A percentile compares a stretch with the other conserved stretches of the same genome.
phyloP scores from a whole-genome alignment of 2,888 invertebrate genomes.

The Mythimna ferrago region DNA sequence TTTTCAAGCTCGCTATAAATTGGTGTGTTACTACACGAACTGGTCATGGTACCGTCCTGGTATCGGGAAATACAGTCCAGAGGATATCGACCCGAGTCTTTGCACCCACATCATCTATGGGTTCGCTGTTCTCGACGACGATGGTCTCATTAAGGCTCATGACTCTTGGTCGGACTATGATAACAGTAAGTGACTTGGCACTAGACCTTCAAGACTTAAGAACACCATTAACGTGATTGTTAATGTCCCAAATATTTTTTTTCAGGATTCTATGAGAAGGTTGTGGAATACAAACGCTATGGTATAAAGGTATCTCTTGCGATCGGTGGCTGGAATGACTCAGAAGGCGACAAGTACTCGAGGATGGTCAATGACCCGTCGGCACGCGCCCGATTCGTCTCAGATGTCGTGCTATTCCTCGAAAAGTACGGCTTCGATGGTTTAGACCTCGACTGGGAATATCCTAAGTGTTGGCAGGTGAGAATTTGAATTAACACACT shows the following conservation, averaged over 20 bases:
- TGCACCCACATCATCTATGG: constrained; percentile 98
- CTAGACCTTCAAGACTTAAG: not conserved
- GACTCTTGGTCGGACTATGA: constrained; percentile 98
- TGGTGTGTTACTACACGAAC: constrained; percentile 98
- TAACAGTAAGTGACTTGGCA: constrained; percentile 91
- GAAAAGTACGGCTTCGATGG: constrained; percentile 96
- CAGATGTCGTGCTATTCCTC: constrained; percentile 94
- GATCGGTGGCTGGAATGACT: constrained; percentile 99
- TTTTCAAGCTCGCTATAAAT: constrained; percentile 93
- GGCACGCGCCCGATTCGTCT: constrained; percentile 94
- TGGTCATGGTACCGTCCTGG: constrained; percentile 98
- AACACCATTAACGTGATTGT: not conserved
- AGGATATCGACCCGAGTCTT: constrained; percentile 95
- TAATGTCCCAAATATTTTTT: constrained; percentile 60
- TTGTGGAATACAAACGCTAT: constrained; percentile 94
- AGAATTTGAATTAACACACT: not conserved
- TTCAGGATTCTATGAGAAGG: constrained; percentile 95
- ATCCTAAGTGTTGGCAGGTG: constrained; percentile 96
- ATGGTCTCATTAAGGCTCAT: constrained; percentile 95
- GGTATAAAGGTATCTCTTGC: constrained; percentile 96
- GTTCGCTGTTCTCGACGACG: constrained; percentile 97
- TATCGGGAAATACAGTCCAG: constrained; percentile 95
- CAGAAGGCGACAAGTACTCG: constrained; percentile 97
- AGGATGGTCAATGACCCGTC: constrained; percentile 94
- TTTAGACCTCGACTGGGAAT: constrained; percentile 99